Conservation (phyloP, 2,113 vertebrate species). For the Ptilorrhoa leucosticta region DNA sequence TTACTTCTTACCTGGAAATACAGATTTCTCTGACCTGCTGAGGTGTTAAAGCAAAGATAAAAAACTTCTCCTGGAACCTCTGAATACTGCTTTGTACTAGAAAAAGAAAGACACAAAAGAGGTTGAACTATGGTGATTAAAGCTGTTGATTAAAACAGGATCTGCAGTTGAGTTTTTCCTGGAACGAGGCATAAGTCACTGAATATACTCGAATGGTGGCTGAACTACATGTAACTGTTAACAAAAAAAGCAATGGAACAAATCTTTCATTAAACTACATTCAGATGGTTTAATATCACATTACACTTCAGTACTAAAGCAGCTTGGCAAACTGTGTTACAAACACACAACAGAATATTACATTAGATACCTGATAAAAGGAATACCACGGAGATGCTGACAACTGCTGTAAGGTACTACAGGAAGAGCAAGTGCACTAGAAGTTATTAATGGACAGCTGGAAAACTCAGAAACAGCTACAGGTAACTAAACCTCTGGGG, state of each 20-base stretch:
- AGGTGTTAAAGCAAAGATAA: conserved; percentile 97
- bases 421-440: not conserved
- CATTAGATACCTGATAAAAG: not conserved
- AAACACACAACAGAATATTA: not conserved
- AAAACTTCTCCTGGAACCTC: conserved; percentile 95
- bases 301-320: not conserved
- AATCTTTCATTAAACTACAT: not conserved
- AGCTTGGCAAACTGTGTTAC: not conserved
- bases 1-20: conserved; percentile 88
- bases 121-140: not conserved
- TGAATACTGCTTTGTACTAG: conserved; percentile 87
- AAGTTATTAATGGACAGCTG: not conserved
- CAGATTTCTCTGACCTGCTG: conserved; percentile 97
- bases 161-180: not conserved
- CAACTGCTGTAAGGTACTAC: not conserved
- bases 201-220: not conserved
- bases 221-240: not conserved
- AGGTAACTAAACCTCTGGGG: not conserved
- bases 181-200: not conserved
- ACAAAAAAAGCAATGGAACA: not conserved
- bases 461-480: not conserved
- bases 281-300: not conserved
- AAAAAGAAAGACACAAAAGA: conserved; percentile 12
- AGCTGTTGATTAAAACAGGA: not conserved
- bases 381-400: not conserved